Base-by-base conservation (phyloP, 2,113 vertebrate genomes). In the Gymnarchus niloticus region DNA sequence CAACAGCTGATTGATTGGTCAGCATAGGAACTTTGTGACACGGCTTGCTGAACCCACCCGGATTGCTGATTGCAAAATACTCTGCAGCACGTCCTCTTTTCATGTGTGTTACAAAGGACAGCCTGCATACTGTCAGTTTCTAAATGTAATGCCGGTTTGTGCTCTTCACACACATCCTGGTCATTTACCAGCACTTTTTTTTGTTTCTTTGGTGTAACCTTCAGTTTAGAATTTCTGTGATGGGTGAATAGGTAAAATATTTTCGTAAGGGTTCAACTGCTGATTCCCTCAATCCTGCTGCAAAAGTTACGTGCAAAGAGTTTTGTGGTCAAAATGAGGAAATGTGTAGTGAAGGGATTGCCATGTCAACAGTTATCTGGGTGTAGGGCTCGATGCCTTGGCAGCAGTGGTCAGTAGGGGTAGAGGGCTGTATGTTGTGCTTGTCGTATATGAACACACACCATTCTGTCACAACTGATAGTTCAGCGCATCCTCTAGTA, bases 351-450 rank as follows among this genome's bases (percentile, higher is more conserved):
- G 52, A 7, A 85, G 88, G 94, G 57, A 57, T 95, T 92, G 93
- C 90, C 92, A 93, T 93, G 91, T 93, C 90, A 93, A 94, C 93
- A 83, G 76, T 85, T 90, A 86, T 86, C 88, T 88, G 89, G 65
- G 86, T 91, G 88, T 77, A 86, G 48, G 88, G 93, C 91, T 91
- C 92, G 93, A 94, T 95, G 92, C 93, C 90, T 93, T 94, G 93
- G 92, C 86, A 91, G 90, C 87, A 89, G 86, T 86, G 88, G 90
- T 90, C 87, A 87, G 90, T 89, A 49, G 28, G 23, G 28, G 25
- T 10, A 44, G 80, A 69, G 19, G 37, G 28, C 46, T 33, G 14
- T 7, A 28, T 85, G 65, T 56, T 78, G 25, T 14, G 52, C 6
- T 19, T 41, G 33, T 33, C 41, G 6, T 69, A 37, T 17, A 4